These are phyloP conservation scores for Aradus depressus DNA, from an alignment of 2,888 invertebrate genomes.

Conservation along the genomic window DNA sequence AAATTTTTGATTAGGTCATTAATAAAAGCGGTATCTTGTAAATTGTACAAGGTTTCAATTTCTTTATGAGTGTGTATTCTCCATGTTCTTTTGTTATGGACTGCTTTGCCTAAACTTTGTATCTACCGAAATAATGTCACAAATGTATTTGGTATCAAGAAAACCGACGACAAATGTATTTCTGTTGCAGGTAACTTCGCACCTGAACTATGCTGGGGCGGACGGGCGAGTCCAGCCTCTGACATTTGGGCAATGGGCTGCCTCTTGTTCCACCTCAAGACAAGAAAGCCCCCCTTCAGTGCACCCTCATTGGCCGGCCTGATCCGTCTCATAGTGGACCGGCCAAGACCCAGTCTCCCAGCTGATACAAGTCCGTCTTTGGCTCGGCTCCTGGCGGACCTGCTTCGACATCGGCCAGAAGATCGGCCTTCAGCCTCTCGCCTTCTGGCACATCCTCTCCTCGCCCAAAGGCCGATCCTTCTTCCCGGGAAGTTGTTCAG, in stretches of 20 bases:
- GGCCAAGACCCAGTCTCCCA: conserved; percentile 9
- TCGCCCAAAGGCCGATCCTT: conserved; percentile 8
- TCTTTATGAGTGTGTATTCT: too few relatives aligned
- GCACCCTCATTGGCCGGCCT: conserved; percentile 12
- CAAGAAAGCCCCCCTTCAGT: conserved; percentile 13
- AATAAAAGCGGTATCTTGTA: too few relatives aligned
- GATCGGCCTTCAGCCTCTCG: conserved; percentile 7
- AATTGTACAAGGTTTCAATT: too few relatives aligned
- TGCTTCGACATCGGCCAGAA: conserved; percentile 13
- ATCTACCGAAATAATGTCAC: too few relatives aligned
- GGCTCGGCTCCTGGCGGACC: conserved; percentile 6
- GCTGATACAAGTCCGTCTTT: not conserved
- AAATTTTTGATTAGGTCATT: too few relatives aligned
- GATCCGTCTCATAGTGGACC: conserved; percentile 13
- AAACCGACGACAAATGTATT: too few relatives aligned
- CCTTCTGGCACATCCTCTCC: conserved; percentile 19
- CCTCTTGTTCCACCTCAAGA: conserved; percentile 20
- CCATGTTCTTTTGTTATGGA: too few relatives aligned
- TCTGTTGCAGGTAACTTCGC: conserved; percentile 7
- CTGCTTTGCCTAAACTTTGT: too few relatives aligned
- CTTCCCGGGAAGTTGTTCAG: too few relatives aligned
- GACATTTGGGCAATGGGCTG: conserved; percentile 25
- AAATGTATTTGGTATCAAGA: too few relatives aligned
- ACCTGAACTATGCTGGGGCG: conserved; percentile 20
- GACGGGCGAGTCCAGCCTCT: conserved; percentile 11